phyloP scores from a whole-genome alignment of 2,888 invertebrate species.

The Watsonalla cultraria region DNA sequence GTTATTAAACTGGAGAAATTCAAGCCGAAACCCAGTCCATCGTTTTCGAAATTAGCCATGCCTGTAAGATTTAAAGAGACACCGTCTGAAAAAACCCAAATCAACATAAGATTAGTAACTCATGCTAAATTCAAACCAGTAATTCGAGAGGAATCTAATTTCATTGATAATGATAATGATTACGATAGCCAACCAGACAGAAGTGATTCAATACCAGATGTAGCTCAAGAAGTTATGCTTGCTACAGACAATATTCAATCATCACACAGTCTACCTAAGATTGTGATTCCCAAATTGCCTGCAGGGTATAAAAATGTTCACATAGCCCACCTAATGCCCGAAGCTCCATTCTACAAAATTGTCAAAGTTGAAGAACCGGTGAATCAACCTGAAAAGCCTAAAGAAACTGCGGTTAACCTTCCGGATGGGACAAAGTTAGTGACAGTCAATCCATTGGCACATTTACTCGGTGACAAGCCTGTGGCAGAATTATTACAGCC shows the following conservation, averaged over 20 bases:
- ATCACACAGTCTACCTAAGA: constrained; percentile 25
- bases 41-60: constrained; percentile 29
- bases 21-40: constrained; percentile 8
- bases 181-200: constrained; percentile 20
- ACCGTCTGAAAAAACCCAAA: constrained; percentile 19
- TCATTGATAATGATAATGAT: constrained; percentile 12
- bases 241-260: constrained; percentile 31
- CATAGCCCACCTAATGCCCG: constrained; percentile 50
- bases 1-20: constrained; percentile 49
- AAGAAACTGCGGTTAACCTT: constrained; percentile 25
- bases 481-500: constrained; percentile 32
- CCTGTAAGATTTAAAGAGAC: constrained; percentile 42
- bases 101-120: constrained; percentile 36
- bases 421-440: constrained; percentile 55
- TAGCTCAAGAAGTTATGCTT: constrained; percentile 57
- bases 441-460: constrained; percentile 56
- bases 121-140: not conserved
- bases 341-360: constrained; percentile 63
- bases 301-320: constrained; percentile 34
- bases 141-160: not conserved
- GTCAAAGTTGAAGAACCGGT: constrained; percentile 48
- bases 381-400: constrained; percentile 5
- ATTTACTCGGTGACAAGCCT: constrained; percentile 40
- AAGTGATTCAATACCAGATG: constrained; percentile 46
- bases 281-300: constrained; percentile 44